Base-by-base conservation (phyloP, 2,888 invertebrate genomes). In the Erpobdella octoculata region DNA sequence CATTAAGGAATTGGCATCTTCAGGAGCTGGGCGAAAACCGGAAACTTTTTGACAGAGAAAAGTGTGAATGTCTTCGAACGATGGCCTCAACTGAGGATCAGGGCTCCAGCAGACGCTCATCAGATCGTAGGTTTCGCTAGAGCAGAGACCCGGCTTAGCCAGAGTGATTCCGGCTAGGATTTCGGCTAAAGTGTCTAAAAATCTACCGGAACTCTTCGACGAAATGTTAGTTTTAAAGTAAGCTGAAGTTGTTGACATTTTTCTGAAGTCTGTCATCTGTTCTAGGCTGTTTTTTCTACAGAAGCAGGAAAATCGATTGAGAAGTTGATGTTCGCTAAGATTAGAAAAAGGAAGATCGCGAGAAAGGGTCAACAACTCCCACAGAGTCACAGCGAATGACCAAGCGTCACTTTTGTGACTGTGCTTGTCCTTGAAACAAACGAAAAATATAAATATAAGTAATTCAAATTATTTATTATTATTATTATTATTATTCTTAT, bases 61-160 rank as follows among this genome's bases (percentile, higher is more conserved):
- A 31, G 31, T 5, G 8, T 35, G 35, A n/a, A 62, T 35, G 31
- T 62, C 62, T 62, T 35, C 35, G 62, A 35, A 31, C 12, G 31
- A 33, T 5, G 62, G 62, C 21, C 62, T n/a, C 35, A n/a, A 33
- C 31, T 18, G n/a, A 28, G 33, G 62, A 31, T 62, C 62, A 35
- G 33, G 31, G n/a, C 33, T 33, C 62, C 62, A 62, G 35, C 62
- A 62, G 1, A 33, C 62, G 18, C n/a, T n/a, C 62, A 62, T 62
- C 28, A 62, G 35, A 35, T 62, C 62, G 62, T 62, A 62, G n/a
- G 35, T 62, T 12, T 62, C 62, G 62, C 62, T 62, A 2, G 62
- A 62, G 31, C 62, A 62, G 31, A 62, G 12, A 8, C n/a, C 21
- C 33, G 62, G 62, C 35, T 35, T 62, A 12, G 33, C n/a, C 21